phyloP scores from a whole-genome alignment of 2,113 vertebrate genomes.

The Macquaria ambigua region DNA sequence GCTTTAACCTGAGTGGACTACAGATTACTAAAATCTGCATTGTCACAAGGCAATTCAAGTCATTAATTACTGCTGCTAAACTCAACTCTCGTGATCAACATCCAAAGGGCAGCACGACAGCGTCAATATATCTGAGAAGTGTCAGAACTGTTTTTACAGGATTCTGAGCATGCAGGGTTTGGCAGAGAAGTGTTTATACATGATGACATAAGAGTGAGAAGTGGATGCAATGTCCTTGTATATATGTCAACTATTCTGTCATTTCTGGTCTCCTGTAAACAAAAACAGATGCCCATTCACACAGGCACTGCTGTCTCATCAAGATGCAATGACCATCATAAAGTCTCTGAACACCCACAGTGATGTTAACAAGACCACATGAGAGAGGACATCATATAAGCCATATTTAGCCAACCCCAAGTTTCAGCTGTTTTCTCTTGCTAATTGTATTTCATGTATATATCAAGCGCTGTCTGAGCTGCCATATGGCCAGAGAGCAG shows the following conservation, averaged over 20 bases:
- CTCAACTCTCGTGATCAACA: neutral
- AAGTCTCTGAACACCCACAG: slow-evolving; percentile 51
- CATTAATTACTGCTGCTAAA: neutral
- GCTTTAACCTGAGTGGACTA: neutral
- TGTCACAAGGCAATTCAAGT: neutral
- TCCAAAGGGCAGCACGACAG: neutral
- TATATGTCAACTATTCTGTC: slow-evolving; percentile 24
- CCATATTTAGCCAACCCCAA: slow-evolving; percentile 29
- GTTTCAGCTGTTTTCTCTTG: slow-evolving; percentile 50
- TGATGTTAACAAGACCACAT: slow-evolving; percentile 52
- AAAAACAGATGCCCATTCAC: slow-evolving; percentile 37
- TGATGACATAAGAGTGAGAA: slow-evolving; percentile 19
- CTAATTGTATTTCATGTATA: slow-evolving; percentile 65
- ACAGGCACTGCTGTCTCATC: slow-evolving; percentile 15
- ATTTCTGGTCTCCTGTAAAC: slow-evolving; percentile 54
- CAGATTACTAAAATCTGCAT: neutral
- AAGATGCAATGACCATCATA: slow-evolving; percentile 36
- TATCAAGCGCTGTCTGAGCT: slow-evolving; percentile 35
- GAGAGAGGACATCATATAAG: slow-evolving; percentile 27
- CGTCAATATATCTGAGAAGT: neutral
- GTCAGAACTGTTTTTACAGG: neutral
- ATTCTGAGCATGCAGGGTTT: slow-evolving; percentile 13
- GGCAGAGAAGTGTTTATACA: slow-evolving; percentile 6
- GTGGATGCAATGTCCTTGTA: slow-evolving; percentile 16
- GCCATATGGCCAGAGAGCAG: slow-evolving; percentile 68